These are phyloP conservation scores for Serrognathus titanus DNA, from an alignment of 2,888 invertebrate species.

Conservation along the genomic window DNA sequence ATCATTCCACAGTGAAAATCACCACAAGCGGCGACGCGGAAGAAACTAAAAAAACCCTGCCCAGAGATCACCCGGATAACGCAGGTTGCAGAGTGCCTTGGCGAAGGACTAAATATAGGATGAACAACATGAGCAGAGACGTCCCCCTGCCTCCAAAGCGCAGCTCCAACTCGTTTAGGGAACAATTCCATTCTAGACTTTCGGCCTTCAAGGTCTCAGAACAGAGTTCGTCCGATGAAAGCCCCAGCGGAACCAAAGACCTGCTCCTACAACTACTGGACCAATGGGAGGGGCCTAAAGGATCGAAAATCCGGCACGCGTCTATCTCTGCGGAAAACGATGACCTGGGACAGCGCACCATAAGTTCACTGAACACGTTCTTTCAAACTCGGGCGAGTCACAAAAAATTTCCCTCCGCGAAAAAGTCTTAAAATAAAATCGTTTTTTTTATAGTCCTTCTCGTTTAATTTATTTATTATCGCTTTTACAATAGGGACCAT, in stretches of 20 bases:
- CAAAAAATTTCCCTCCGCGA: constrained; percentile 28
- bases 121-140: constrained; percentile 68
- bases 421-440: constrained; percentile 4
- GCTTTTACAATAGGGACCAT: too few relatives aligned
- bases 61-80: constrained; percentile 32
- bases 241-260: constrained; percentile 72
- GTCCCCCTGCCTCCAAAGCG: constrained; percentile 52
- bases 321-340: constrained; percentile 72
- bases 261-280: constrained; percentile 70
- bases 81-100: constrained; percentile 38
- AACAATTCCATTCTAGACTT: constrained; percentile 28
- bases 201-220: constrained; percentile 20
- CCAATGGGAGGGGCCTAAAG: constrained; percentile 69
- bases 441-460: too few relatives aligned
- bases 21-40: constrained; percentile 24
- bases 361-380: constrained; percentile 77
- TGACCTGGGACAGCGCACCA: constrained; percentile 70
- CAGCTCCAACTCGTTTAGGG: constrained; percentile 27
- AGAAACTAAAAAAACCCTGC: constrained; percentile 20
- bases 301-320: constrained; percentile 57
- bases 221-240: constrained; percentile 38
- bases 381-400: constrained; percentile 57
- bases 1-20: constrained; percentile 7
- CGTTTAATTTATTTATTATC: too few relatives aligned
- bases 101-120: constrained; percentile 60